Percentiles rank a stretch among this genome's conserved stretches.
Evolutionary conservation across 2,888 invertebrate species (phyloP).

Genomic region (Flexamia atlantica): DNA sequence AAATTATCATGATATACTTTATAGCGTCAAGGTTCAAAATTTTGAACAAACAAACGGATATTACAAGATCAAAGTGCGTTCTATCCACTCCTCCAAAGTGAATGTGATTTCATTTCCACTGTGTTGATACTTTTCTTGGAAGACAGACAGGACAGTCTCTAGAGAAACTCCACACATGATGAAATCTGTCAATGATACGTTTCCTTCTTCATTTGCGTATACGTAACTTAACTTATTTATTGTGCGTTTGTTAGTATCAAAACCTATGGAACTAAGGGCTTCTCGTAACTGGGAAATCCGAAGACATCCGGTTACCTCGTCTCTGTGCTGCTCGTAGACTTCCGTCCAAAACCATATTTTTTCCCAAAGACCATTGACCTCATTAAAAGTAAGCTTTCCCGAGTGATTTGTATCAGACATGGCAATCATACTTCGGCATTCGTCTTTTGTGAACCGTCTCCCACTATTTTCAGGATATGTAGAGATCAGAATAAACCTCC

Average conservation of each 20-base stretch:
- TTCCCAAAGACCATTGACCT: not conserved
- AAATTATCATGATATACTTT: no score
- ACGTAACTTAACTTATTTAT: not conserved
- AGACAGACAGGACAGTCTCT: not conserved
- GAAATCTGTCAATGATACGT: not conserved
- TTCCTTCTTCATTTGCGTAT: not conserved
- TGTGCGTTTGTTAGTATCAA: not conserved
- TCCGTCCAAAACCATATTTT: not conserved
- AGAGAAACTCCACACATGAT: not conserved
- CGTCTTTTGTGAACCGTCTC: not conserved
- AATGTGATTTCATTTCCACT: not conserved
- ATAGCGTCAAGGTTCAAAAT: no score
- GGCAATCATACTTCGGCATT: slow-evolving; percentile 20
- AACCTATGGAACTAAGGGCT: not conserved
- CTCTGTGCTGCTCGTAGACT: not conserved
- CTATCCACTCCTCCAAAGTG: not conserved
- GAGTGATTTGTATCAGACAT: not conserved
- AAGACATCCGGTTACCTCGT: not conserved
- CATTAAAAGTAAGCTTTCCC: not conserved
- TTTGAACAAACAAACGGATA: no score
- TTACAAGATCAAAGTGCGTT: not conserved
- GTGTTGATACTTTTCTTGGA: not conserved
- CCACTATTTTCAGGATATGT: not conserved
- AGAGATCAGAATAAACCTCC: not conserved
- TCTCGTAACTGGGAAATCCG: not conserved